Conservation (phyloP, 2,113 vertebrate species). For the Coptodon rendalli region DNA sequence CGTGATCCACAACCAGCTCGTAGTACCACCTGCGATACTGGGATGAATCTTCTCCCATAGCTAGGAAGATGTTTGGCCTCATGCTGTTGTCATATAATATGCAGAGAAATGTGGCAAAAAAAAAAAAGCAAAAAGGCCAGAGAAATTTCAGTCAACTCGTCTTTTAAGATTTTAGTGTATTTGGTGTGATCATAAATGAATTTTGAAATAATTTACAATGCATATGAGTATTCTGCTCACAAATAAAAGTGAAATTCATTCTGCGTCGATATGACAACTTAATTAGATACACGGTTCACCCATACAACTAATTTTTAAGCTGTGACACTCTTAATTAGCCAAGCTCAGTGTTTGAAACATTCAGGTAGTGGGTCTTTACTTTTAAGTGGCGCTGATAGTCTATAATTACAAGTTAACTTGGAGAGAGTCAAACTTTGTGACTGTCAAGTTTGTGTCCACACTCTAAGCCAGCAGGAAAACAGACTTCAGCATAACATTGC, state of each 20-base stretch:
- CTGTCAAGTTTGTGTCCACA: background rate
- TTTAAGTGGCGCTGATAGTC: background rate
- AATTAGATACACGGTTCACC: background rate
- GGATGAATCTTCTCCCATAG: slow-evolving; percentile 83
- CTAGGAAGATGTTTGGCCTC: slow-evolving; percentile 89
- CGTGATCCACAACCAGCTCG: slow-evolving; percentile 85
- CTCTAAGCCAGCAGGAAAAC: background rate
- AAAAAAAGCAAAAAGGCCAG: background rate
- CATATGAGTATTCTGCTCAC: background rate
- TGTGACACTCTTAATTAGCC: background rate
- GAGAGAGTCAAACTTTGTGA: background rate
- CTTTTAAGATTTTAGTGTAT: background rate
- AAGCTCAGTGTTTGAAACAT: background rate
- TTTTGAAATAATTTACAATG: background rate
- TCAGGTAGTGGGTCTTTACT: background rate
- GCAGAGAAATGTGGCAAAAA: background rate
- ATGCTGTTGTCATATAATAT: slow-evolving; percentile 72
- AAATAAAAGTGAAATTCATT: background rate
- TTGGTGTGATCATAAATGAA: background rate
- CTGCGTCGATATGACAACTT: accelerated
- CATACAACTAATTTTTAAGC: background rate
- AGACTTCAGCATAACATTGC: background rate
- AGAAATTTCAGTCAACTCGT: background rate
- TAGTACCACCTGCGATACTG: slow-evolving; percentile 96
- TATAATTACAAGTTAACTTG: background rate